Percentiles rank a stretch among this genome's conserved stretches.
Evolutionary conservation across 1,140 invertebrate species (phyloP).

Genomic region (Cotesia chilonis): DNA sequence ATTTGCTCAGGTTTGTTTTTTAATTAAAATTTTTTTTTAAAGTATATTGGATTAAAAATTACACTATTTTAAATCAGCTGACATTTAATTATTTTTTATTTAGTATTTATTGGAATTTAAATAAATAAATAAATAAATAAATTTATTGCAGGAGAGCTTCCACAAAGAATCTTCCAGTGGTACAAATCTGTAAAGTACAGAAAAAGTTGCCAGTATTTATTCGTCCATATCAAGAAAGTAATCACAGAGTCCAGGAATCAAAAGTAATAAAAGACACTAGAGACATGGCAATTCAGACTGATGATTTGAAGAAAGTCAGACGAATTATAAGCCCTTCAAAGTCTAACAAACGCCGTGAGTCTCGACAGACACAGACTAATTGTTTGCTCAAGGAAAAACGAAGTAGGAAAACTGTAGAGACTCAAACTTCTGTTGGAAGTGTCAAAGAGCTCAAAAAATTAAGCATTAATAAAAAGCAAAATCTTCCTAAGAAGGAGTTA

Average conservation of each 20-base stretch:
- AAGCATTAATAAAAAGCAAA: slow-evolving; percentile 36
- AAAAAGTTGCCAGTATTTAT: slow-evolving; percentile 43
- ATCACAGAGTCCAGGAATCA: not conserved
- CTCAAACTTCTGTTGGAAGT: slow-evolving; percentile 59
- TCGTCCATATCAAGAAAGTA: slow-evolving; percentile 44
- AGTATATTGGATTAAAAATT: not conserved
- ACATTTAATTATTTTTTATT: not conserved
- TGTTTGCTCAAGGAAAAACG: slow-evolving; percentile 49
- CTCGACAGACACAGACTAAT: slow-evolving; percentile 66
- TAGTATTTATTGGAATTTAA: not conserved
- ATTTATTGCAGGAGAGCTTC: slow-evolving; percentile 36
- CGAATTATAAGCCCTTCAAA: slow-evolving; percentile 46
- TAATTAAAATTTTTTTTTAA: slow-evolving; percentile 19
- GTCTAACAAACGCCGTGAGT: slow-evolving; percentile 52
- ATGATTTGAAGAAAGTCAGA: slow-evolving; percentile 51
- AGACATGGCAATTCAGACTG: slow-evolving; percentile 60
- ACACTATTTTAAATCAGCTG: too few relatives aligned
- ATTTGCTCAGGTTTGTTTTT: slow-evolving; percentile 46
- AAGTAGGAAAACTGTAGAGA: slow-evolving; percentile 60
- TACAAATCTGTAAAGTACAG: not conserved
- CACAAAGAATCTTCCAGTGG: slow-evolving; percentile 28
- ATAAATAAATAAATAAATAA: slow-evolving; percentile 6
- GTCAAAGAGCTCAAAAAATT: slow-evolving; percentile 36
- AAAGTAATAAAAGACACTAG: slow-evolving; percentile 41
- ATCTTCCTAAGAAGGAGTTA: slow-evolving; percentile 50